Conservation (phyloP, 2,888 invertebrate genomes). For the Sycophila texana region DNA sequence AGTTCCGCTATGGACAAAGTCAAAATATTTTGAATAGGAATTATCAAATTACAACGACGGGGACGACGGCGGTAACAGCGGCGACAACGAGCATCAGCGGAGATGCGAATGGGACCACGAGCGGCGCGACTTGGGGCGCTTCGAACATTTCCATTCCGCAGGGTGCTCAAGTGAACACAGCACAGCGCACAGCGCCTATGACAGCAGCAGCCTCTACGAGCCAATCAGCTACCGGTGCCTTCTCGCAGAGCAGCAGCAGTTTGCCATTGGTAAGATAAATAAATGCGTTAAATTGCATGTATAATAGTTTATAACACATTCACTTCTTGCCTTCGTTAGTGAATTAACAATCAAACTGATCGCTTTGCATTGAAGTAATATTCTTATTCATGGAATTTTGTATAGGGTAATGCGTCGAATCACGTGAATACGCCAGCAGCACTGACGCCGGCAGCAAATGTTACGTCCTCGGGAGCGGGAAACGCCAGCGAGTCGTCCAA, state of each 20-base stretch:
- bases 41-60: slow-evolving; percentile 58
- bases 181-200: slow-evolving; percentile 59
- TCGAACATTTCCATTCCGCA: slow-evolving; percentile 66
- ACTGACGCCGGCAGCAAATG: slow-evolving; percentile 46
- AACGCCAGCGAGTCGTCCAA: slow-evolving; percentile 58
- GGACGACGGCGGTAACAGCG: slow-evolving; percentile 36
- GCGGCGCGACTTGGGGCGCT: slow-evolving; percentile 63
- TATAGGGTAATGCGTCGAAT: slow-evolving; percentile 55
- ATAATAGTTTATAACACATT: neutral
- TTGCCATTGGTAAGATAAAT: slow-evolving; percentile 37
- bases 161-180: slow-evolving; percentile 66
- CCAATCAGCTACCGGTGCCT: slow-evolving; percentile 66
- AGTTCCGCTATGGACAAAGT: slow-evolving; percentile 74
- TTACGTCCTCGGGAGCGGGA: slow-evolving; percentile 7
- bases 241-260: slow-evolving; percentile 62
- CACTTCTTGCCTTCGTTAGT: neutral
- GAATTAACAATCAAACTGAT: neutral
- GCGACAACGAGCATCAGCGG: slow-evolving; percentile 26
- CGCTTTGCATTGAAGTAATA: neutral
- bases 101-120: slow-evolving; percentile 66
- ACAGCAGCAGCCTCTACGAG: slow-evolving; percentile 56
- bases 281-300: neutral
- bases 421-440: slow-evolving; percentile 54
- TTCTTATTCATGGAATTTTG: neutral
- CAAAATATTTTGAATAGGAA: slow-evolving; percentile 74